These are phyloP conservation scores for Copsychus sechellarum DNA, from an alignment of 2,113 vertebrate species.

Conservation along the genomic window DNA sequence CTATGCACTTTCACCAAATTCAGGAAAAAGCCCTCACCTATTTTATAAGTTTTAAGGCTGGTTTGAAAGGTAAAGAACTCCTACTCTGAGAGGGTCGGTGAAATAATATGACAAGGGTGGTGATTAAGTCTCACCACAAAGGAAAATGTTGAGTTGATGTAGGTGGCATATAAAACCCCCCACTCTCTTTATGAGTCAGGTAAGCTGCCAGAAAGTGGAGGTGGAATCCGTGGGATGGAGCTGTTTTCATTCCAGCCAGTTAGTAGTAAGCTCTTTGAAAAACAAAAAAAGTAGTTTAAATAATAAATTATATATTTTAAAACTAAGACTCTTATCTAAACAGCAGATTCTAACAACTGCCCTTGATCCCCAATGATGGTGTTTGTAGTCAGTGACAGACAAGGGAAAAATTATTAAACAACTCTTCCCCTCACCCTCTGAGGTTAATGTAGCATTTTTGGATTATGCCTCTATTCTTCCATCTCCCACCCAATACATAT, in stretches of 20 bases:
- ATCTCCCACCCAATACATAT: background rate
- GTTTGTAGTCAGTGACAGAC: background rate
- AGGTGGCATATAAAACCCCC: conserved; percentile 45
- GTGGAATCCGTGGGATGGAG: conserved; percentile 30
- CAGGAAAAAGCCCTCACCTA: background rate
- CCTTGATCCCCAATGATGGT: background rate
- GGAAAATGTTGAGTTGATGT: conserved; percentile 56
- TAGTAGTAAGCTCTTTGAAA: background rate
- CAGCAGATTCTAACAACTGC: background rate
- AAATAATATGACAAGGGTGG: conserved; percentile 54
- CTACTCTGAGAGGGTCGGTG: background rate
- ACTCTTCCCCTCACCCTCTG: background rate
- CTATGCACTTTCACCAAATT: background rate
- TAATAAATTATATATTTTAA: background rate
- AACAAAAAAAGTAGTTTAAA: background rate
- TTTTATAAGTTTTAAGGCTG: background rate
- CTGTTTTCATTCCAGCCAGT: conserved; percentile 32
- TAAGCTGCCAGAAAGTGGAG: conserved; percentile 46
- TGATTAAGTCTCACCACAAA: conserved; percentile 65
- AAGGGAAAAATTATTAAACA: conserved; percentile 4
- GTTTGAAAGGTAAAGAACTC: background rate
- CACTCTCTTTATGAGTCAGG: conserved; percentile 64
- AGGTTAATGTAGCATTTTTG: background rate
- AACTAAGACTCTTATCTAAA: background rate
- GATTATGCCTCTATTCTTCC: background rate